Percentiles rank a stretch among this genome's conserved stretches.
phyloP scores from a whole-genome alignment of 2,888 invertebrate genomes.

The Dorcus hopei region DNA sequence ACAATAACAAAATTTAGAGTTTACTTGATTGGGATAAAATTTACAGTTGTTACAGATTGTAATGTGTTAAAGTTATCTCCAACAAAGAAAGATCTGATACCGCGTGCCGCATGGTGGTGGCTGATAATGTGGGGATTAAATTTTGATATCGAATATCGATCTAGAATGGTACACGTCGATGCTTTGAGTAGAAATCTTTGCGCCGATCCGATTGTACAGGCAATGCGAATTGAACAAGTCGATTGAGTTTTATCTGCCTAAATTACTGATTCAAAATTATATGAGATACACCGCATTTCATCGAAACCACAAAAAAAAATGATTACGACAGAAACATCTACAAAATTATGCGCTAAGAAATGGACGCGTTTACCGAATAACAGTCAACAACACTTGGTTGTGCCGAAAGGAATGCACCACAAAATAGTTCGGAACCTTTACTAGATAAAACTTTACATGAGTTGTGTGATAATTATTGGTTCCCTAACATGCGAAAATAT shows the following conservation, averaged over 20 bases:
- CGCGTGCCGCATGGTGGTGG: constrained; percentile 32
- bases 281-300: neutral
- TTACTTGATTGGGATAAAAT: constrained; percentile 35
- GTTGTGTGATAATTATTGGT: too few species aligned
- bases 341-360: too few species aligned
- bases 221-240: constrained; percentile 38
- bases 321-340: neutral
- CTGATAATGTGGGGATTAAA: too few species aligned
- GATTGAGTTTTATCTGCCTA: constrained; percentile 21
- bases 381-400: too few species aligned
- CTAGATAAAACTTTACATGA: too few species aligned
- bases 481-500: too few species aligned
- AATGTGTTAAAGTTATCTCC: constrained; percentile 35
- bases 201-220: neutral
- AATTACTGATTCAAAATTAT: too few species aligned
- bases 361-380: too few species aligned
- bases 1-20: constrained; percentile 34
- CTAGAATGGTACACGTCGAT: too few species aligned
- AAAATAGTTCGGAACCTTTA: too few species aligned
- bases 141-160: too few species aligned
- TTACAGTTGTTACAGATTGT: constrained; percentile 41
- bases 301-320: neutral
- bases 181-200: constrained; percentile 27
- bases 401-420: too few species aligned
- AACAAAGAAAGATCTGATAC: constrained; percentile 35